Evolutionary conservation across 1,140 invertebrate genomes (phyloP), one percentile per base, ranked within the genome.

Genomic region (Rhopalosiphum padi): DNA sequence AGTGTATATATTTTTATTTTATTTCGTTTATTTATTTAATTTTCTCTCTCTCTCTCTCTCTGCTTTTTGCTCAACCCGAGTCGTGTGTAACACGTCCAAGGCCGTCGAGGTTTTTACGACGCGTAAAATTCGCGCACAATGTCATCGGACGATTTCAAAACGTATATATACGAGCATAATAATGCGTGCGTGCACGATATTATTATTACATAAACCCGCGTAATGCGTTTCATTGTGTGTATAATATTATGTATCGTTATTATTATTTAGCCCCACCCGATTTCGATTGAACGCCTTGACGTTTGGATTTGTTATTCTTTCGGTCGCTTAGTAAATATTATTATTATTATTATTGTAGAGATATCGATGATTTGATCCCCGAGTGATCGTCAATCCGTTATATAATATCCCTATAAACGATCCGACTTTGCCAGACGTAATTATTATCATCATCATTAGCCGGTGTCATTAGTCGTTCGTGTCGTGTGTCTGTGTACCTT

Each of bases 81-180:
- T 46, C 68, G 91, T 77, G 60, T 77, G 60, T 83, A 83, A 92
- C 68, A 46, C 68, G 35, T 83, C 68, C 91, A 92, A 92, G 91
- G 91, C 91, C 25, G 91, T 85, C 51, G 60, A 25, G 46, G 83
- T 92, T 91, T 91, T 91, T 91, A 91, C 60, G 41, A 77, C 90
- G 53, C 90, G 90, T 77, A 77, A 77, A 91, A 91, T 91, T 89
- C 88, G 37, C 60, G 60, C 60, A 89, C 88, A 55, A 89, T 89
- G 88, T 89, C 88, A 89, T 89, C 88, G 51, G 51, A 41, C 88
- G 88, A 89, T 89, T 89, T 89, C 88, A 55, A 89, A 89, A 89
- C 51, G 88, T 43, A 77, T n/a, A 35, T 15, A 35, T 30, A 46
- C 85, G 30, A 30, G 85, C 60, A n/a, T n/a, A n/a, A 77, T 77